Percentiles rank a stretch among this genome's conserved stretches.
These are phyloP conservation scores for Chrysina gloriosa DNA, from an alignment of 2,888 invertebrate species.

Conservation along the genomic window DNA sequence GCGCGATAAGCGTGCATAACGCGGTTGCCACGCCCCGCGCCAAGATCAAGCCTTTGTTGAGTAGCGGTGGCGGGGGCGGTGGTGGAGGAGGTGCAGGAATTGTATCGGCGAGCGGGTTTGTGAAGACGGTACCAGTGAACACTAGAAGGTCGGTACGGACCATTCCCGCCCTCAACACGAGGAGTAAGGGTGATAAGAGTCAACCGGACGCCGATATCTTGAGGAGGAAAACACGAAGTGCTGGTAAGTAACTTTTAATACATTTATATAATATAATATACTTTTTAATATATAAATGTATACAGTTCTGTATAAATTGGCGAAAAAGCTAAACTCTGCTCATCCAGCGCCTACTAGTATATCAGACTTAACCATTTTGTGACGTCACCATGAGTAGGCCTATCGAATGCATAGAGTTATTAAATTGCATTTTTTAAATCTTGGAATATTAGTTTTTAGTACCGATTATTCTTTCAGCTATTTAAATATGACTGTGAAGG, in stretches of 20 bases:
- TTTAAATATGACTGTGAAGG: no score
- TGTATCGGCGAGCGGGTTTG: conserved; percentile 49
- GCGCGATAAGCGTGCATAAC: conserved; percentile 23
- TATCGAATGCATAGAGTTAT: no score
- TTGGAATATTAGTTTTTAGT: no score
- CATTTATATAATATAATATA: no score
- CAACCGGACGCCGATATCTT: conserved; percentile 60
- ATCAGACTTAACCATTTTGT: no score
- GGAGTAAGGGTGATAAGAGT: conserved; percentile 60
- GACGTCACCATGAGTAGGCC: no score
- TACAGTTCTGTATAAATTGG: no score
- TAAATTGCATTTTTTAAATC: no score
- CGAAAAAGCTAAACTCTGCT: no score
- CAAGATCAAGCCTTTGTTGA: conserved; percentile 36
- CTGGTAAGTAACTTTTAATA: conserved; percentile 67
- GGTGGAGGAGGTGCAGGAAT: conserved; percentile 51
- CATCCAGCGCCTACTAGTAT: no score
- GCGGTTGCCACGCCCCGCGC: neutral
- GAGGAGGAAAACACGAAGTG: conserved; percentile 76
- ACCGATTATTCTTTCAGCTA: no score
- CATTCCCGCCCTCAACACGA: conserved; percentile 60
- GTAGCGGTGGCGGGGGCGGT: conserved; percentile 63
- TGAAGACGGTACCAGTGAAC: conserved; percentile 51
- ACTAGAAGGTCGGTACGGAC: conserved; percentile 61
- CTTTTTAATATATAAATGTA: no score